Conservation (phyloP, 2,797 vertebrate species). For the Halcyon badia region DNA sequence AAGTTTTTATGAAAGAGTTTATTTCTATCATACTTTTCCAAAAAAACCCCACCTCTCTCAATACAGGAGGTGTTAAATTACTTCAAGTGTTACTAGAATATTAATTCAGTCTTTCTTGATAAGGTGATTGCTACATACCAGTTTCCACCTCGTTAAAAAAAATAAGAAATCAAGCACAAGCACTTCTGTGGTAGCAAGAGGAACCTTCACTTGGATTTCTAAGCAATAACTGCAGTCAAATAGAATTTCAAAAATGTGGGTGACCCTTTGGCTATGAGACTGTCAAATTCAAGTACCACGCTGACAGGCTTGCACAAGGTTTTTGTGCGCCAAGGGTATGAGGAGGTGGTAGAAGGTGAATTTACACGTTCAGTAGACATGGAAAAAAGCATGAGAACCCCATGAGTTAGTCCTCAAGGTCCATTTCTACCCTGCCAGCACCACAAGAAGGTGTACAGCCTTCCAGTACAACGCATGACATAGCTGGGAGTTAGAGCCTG, state of each 20-base stretch:
- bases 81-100: background rate
- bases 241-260: background rate
- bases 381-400: background rate
- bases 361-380: background rate
- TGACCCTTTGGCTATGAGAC: background rate
- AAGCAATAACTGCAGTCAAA: background rate
- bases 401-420: background rate
- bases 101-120: background rate
- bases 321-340: background rate
- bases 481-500: background rate
- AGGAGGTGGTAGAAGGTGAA: background rate
- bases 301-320: background rate
- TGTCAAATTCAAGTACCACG: background rate
- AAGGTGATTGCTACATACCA: background rate
- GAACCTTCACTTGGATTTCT: background rate
- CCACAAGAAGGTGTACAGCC: rapidly evolving
- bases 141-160: background rate
- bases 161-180: background rate
- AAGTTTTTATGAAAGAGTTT: background rate
- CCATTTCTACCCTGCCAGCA: background rate
- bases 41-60: background rate
- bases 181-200: background rate
- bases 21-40: background rate
- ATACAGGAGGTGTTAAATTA: background rate
- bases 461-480: background rate